Conservation (phyloP, 1,140 invertebrate species). For the Leptoteleia sp. region DNA sequence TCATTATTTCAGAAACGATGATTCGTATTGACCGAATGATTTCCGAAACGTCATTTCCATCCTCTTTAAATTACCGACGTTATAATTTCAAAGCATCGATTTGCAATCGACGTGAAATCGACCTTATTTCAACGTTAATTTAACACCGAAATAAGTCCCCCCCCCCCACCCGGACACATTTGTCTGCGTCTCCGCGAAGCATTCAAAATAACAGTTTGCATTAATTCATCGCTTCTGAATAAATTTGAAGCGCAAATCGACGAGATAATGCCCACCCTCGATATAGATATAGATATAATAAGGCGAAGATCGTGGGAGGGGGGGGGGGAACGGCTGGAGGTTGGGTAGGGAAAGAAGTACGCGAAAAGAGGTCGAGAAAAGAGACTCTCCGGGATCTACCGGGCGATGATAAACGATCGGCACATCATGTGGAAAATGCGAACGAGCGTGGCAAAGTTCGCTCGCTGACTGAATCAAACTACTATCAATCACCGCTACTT, state of each 20-base stretch:
- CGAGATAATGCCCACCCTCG: constrained; percentile 25
- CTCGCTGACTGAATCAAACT: constrained; percentile 72
- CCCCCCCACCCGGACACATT: no score
- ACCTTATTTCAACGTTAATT: no score
- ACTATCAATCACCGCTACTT: constrained; percentile 70
- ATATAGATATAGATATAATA: constrained; percentile 66
- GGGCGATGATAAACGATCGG: constrained; percentile 70
- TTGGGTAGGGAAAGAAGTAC: constrained; percentile 32
- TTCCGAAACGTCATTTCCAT: no score
- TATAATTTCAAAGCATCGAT: no score
- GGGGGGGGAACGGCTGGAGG: constrained; percentile 17
- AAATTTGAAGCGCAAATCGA: constrained; percentile 37
- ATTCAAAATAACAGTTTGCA: constrained; percentile 22
- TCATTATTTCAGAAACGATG: no score
- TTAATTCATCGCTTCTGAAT: constrained; percentile 31
- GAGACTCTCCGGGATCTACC: constrained; percentile 45
- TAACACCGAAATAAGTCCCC: no score
- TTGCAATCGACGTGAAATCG: no score
- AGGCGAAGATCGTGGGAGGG: not conserved
- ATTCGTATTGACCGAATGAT: no score
- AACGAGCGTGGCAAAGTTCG: constrained; percentile 50
- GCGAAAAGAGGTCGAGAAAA: constrained; percentile 29
- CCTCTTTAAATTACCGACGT: no score
- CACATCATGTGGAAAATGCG: constrained; percentile 71
- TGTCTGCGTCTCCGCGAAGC: not conserved